Conservation (phyloP, 2,797 vertebrate genomes). For the Hybognathus amarus region DNA sequence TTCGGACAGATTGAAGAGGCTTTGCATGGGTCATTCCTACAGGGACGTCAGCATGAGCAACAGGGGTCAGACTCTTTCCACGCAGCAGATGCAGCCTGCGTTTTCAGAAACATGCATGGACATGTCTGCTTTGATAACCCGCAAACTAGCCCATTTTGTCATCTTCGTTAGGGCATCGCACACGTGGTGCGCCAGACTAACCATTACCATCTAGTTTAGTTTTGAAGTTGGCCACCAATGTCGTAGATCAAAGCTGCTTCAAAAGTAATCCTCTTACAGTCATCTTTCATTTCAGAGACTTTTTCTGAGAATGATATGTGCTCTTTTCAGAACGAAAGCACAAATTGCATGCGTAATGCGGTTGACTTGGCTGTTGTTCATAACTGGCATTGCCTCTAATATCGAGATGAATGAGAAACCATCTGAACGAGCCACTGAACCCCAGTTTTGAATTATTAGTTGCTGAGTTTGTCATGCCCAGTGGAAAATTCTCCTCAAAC, state of each 20-base stretch:
- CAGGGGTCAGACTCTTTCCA: conserved; percentile 64
- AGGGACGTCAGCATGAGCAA: conserved; percentile 65
- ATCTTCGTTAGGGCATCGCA: conserved; percentile 17
- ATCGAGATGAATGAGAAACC: conserved; percentile 1
- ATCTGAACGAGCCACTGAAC: neutral
- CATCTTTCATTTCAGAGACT: conserved; percentile 46
- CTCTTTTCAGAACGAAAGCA: conserved; percentile 33
- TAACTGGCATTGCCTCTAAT: conserved; percentile 27
- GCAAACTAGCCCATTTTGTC: neutral
- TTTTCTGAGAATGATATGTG: conserved; percentile 12
- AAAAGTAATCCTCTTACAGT: conserved; percentile 57
- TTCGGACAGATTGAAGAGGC: conserved; percentile 77
- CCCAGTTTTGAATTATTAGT: conserved; percentile 26
- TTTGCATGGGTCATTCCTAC: conserved; percentile 73
- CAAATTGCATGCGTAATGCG: conserved; percentile 26
- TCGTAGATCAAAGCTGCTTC: conserved; percentile 53
- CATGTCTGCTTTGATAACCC: conserved; percentile 20
- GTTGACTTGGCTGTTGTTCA: conserved; percentile 28
- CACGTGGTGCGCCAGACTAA: conserved; percentile 43
- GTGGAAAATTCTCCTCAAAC: conserved; percentile 38
- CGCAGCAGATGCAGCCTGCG: conserved; percentile 43
- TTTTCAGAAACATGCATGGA: neutral
- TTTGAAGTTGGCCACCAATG: conserved; percentile 32
- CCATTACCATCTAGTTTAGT: conserved; percentile 22
- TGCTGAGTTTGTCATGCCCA: conserved; percentile 14